phyloP scores from a whole-genome alignment of 53 echinoderm and acorn worm species.

The Mesocentrotus franciscanus region DNA sequence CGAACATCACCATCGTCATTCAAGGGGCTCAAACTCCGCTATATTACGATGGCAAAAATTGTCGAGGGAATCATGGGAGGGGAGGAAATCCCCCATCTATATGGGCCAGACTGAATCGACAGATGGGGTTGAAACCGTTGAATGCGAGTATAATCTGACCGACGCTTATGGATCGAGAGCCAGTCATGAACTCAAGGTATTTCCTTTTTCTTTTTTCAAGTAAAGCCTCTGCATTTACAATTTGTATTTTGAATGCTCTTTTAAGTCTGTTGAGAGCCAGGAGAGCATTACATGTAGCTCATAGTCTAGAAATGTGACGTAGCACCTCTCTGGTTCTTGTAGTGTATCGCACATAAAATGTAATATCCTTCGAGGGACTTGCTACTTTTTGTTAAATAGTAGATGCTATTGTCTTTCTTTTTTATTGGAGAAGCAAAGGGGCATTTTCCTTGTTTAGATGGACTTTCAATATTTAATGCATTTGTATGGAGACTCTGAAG shows the following conservation, averaged over 20 bases:
- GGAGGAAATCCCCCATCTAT: neutral
- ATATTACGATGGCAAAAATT: neutral
- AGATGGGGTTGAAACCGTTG: neutral
- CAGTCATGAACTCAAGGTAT: neutral
- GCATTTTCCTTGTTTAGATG: neutral
- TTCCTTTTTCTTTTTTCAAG: neutral
- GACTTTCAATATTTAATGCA: neutral
- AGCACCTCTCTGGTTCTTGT: neutral
- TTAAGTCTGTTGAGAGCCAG: neutral
- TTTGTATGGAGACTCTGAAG: neutral
- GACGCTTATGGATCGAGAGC: neutral
- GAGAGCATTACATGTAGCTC: neutral
- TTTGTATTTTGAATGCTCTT: neutral
- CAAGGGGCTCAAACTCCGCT: conserved; percentile 22
- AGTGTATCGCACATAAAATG: no score
- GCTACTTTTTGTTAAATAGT: no score
- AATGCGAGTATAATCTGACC: neutral
- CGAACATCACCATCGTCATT: neutral
- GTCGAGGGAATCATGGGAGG: neutral
- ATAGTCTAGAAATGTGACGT: neutral
- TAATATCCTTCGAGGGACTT: no score
- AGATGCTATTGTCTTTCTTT: neutral
- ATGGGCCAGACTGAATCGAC: neutral
- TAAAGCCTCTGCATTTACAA: neutral
- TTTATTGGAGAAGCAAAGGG: neutral